A percentile compares a stretch with the other conserved stretches of the same genome.
Conservation (phyloP, 92 coral and sea anemone genomes). For the Parazoanthus atlanticus region DNA sequence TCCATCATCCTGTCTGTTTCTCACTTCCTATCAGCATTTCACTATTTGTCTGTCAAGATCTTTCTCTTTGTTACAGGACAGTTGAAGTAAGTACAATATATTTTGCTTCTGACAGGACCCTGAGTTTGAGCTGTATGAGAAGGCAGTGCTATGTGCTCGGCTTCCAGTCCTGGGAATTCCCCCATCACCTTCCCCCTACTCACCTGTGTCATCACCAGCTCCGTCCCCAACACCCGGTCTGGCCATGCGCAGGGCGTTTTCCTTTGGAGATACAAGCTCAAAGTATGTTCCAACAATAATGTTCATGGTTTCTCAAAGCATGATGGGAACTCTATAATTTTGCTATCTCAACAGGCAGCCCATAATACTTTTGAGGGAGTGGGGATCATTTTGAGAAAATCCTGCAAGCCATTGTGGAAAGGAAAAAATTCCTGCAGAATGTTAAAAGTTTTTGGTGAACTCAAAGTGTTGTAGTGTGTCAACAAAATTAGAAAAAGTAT, state of each 20-base stretch:
- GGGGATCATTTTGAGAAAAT: too few relatives aligned
- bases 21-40: too few relatives aligned
- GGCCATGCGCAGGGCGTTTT: conserved; percentile 11
- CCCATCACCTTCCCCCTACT: conserved; percentile 59
- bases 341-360: too few relatives aligned
- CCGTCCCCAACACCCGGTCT: conserved; percentile 37
- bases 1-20: too few relatives aligned
- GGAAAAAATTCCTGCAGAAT: too few relatives aligned
- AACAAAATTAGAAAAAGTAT: too few relatives aligned
- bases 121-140: conserved; percentile 74
- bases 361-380: too few relatives aligned
- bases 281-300: conserved; percentile 24
- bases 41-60: too few relatives aligned
- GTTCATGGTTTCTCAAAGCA: background rate
- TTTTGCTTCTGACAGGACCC: background rate
- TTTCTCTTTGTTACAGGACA: background rate
- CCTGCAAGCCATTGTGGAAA: too few relatives aligned
- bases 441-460: too few relatives aligned
- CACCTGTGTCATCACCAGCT: conserved; percentile 63
- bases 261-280: conserved; percentile 35
- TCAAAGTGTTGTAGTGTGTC: too few relatives aligned
- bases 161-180: conserved; percentile 71
- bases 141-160: conserved; percentile 70
- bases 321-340: too few relatives aligned
- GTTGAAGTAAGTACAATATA: background rate